phyloP scores from a whole-genome alignment of 2,888 invertebrate species.

The Perizoma affinitatum region DNA sequence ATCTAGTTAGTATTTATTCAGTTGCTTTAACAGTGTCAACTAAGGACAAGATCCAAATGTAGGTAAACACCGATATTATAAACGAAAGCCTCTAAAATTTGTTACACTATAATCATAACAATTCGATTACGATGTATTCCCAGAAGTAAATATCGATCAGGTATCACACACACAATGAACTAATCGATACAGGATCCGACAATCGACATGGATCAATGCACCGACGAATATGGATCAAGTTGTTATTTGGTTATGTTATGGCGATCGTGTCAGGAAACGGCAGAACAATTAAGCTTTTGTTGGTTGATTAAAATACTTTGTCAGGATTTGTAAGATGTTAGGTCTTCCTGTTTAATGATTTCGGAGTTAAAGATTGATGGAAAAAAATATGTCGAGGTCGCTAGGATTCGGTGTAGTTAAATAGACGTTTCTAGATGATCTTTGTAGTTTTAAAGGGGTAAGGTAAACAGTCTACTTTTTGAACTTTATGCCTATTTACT shows the following conservation, averaged over 20 bases:
- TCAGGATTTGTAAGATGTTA: neutral
- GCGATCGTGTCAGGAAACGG: conserved; percentile 10
- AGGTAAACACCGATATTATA: no score
- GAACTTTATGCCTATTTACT: no score
- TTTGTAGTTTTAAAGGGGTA: no score
- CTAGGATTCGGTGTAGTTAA: no score
- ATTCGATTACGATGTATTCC: conserved; percentile 11
- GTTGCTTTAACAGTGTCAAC: no score
- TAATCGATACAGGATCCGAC: conserved; percentile 5
- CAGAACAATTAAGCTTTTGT: neutral
- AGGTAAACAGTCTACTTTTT: no score
- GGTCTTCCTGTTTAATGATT: neutral
- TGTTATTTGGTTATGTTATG: conserved; percentile 13
- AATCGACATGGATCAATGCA: conserved; percentile 10
- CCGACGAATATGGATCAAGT: conserved; percentile 8
- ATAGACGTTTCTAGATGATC: no score
- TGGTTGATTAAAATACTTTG: neutral
- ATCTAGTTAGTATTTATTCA: no score
- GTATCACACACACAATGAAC: conserved; percentile 4
- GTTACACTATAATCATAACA: conserved; percentile 13
- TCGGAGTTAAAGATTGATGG: neutral
- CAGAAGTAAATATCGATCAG: conserved; percentile 5
- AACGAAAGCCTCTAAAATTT: neutral
- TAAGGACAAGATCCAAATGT: no score
- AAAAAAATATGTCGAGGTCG: no score